A percentile compares a stretch with the other conserved stretches of the same genome.
Evolutionary conservation across 2,888 invertebrate genomes (phyloP).

Genomic region (Pollenia labialis): DNA sequence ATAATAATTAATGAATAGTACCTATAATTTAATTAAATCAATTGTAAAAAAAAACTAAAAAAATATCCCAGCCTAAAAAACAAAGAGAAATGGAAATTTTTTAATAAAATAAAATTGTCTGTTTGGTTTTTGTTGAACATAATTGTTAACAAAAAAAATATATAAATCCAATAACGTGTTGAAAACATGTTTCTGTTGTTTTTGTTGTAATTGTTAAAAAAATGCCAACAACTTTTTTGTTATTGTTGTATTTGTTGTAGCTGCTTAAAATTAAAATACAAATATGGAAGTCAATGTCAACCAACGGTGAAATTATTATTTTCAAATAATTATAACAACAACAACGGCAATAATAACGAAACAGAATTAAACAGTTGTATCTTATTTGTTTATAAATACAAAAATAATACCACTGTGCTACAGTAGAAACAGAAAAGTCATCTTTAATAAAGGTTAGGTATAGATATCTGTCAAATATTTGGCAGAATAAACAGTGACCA

Average conservation of each 20-base stretch:
- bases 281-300: slow-evolving; percentile 73
- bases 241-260: slow-evolving; percentile 22
- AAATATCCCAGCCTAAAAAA: slow-evolving; percentile 30
- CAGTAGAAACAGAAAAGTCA: too few species aligned
- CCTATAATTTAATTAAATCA: slow-evolving; percentile 4
- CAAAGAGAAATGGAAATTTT: slow-evolving; percentile 42
- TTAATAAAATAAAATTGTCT: slow-evolving; percentile 1
- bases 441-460: too few species aligned
- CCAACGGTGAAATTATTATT: slow-evolving; percentile 69
- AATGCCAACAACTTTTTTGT: slow-evolving; percentile 55
- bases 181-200: not conserved
- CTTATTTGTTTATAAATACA: slow-evolving; percentile 11
- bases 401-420: not conserved
- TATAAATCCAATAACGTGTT: not conserved
- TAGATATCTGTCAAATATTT: too few species aligned
- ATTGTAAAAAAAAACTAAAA: not conserved
- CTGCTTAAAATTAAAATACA: slow-evolving; percentile 33
- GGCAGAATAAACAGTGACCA: too few species aligned
- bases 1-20: slow-evolving; percentile 5
- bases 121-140: slow-evolving; percentile 11
- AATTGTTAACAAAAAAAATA: not conserved
- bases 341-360: not conserved
- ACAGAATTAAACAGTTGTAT: slow-evolving; percentile 10
- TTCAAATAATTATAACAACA: slow-evolving; percentile 28
- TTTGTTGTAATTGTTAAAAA: slow-evolving; percentile 35